Evolutionary conservation across 2,113 vertebrate genomes (phyloP).

Genomic region (Propithecus coquereli): DNA sequence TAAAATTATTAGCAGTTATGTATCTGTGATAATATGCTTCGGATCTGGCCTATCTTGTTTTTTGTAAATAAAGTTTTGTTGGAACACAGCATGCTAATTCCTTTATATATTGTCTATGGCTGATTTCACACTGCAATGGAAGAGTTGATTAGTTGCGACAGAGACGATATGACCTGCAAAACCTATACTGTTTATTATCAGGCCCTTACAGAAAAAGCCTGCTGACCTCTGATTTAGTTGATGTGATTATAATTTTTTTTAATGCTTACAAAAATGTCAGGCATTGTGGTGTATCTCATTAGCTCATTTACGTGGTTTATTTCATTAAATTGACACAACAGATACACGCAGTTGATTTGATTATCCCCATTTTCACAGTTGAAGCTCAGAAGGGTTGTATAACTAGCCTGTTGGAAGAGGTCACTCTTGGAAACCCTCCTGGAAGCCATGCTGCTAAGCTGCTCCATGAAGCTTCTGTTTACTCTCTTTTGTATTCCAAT

Average conservation of each 20-base stretch:
- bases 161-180: neutral
- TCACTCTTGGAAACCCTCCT: neutral
- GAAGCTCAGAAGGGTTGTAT: slow-evolving; percentile 13
- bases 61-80: slow-evolving; percentile 49
- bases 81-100: neutral
- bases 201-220: neutral
- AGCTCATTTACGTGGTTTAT: slow-evolving; percentile 16
- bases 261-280: neutral
- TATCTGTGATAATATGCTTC: neutral
- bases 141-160: neutral
- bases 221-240: neutral
- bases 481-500: neutral
- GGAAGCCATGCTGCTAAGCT: neutral
- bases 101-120: neutral
- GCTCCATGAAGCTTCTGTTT: neutral
- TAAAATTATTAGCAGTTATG: neutral
- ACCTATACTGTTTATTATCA: neutral
- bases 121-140: neutral
- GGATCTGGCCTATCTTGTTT: neutral
- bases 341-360: neutral
- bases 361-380: slow-evolving; percentile 7
- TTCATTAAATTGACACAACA: slow-evolving; percentile 8
- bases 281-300: neutral
- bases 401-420: neutral
- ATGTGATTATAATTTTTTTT: slow-evolving; percentile 2